These are phyloP conservation scores for Discoglossus pictus DNA, from an alignment of 2,797 vertebrate species.

Conservation along the genomic window DNA sequence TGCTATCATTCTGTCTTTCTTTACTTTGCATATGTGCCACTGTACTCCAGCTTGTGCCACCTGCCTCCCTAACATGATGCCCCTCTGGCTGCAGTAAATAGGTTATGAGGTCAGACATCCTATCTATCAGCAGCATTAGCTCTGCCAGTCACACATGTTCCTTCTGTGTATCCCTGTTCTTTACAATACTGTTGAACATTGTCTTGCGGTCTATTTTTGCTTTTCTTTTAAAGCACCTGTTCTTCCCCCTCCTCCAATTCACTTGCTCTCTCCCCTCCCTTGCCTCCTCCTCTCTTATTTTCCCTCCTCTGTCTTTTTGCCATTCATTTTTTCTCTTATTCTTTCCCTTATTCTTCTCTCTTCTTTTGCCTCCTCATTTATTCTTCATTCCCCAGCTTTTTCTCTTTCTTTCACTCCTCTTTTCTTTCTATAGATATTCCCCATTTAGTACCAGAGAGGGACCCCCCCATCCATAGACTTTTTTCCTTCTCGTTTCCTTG, in stretches of 20 bases:
- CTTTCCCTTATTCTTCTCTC: background rate
- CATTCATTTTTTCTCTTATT: background rate
- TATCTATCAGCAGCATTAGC: background rate
- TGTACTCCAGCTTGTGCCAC: too few relatives aligned
- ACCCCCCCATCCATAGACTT: conserved; percentile 40
- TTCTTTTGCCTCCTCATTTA: background rate
- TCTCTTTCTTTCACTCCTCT: background rate
- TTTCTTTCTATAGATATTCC: conserved; percentile 22
- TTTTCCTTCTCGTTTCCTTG: conserved; percentile 47
- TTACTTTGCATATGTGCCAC: too few relatives aligned
- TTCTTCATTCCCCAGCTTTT: background rate
- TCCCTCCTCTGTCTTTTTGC: conserved; percentile 9
- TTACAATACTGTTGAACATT: background rate
- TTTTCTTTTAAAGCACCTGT: conserved; percentile 33
- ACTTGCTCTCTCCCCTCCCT: conserved; percentile 7
- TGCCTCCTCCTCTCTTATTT: conserved; percentile 16
- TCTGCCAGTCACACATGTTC: background rate
- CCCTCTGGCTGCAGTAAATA: conserved; percentile 15
- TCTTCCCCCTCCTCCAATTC: conserved; percentile 19
- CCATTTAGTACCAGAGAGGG: conserved; percentile 27
- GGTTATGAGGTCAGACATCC: conserved; percentile 37
- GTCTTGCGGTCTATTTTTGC: conserved; percentile 32
- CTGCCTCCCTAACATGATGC: conserved; percentile 10
- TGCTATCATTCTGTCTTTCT: too few relatives aligned
- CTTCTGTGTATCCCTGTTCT: background rate